Conservation (phyloP, 1,140 invertebrate genomes). For the Lordiphosa collinella region DNA sequence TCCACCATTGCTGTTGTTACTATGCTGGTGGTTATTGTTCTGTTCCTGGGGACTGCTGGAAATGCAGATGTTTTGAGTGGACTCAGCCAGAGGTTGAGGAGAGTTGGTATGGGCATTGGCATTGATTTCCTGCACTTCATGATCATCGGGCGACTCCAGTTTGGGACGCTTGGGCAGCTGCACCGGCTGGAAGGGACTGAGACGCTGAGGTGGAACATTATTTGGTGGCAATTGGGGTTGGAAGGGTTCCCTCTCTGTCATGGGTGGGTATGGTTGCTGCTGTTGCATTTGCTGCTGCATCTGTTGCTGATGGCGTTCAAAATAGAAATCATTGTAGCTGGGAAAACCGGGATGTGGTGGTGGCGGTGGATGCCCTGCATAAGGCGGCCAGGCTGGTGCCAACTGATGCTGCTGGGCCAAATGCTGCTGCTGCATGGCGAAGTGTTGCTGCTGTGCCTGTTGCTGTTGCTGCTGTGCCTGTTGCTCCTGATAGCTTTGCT, state of each 20-base stretch:
- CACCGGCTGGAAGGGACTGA: slow-evolving; percentile 59
- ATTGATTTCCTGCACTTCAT: slow-evolving; percentile 63
- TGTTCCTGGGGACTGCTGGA: slow-evolving; percentile 53
- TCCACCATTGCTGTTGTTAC: slow-evolving; percentile 54
- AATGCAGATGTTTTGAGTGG: slow-evolving; percentile 15
- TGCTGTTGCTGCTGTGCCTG: slow-evolving; percentile 62
- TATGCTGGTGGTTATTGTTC: slow-evolving; percentile 56
- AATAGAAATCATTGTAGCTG: slow-evolving; percentile 61
- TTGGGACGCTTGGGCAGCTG: slow-evolving; percentile 57
- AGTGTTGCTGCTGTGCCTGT: slow-evolving; percentile 57
- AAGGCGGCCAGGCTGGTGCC: slow-evolving; percentile 23
- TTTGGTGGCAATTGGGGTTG: slow-evolving; percentile 63
- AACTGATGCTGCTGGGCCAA: slow-evolving; percentile 46
- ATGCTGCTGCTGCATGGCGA: slow-evolving; percentile 54
- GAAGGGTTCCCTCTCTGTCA: slow-evolving; percentile 52
- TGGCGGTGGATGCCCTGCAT: slow-evolving; percentile 48
- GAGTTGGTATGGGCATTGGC: slow-evolving; percentile 17
- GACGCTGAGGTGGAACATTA: slow-evolving; percentile 44
- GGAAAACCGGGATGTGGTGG: slow-evolving; percentile 48
- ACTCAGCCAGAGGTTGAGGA: slow-evolving; percentile 24
- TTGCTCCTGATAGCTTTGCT: slow-evolving; percentile 63
- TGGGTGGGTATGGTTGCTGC: slow-evolving; percentile 40
- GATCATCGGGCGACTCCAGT: slow-evolving; percentile 46
- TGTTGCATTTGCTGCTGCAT: slow-evolving; percentile 48
- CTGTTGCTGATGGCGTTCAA: slow-evolving; percentile 60